Evolutionary conservation across 2,113 vertebrate genomes (phyloP).

Genomic region (Syrrhaptes paradoxus): DNA sequence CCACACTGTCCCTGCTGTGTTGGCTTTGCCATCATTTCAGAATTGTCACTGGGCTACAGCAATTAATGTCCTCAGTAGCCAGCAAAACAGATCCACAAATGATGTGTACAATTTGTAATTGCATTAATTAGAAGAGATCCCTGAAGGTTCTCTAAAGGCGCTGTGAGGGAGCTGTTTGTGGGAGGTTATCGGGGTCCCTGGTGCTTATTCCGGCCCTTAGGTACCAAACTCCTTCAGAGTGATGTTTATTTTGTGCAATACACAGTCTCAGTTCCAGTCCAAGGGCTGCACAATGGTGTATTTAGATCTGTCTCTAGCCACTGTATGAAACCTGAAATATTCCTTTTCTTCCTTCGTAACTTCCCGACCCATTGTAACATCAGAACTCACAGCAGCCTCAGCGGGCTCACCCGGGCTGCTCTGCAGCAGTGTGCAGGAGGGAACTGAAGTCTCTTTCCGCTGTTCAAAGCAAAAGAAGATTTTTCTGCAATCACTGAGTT

Average conservation of each 20-base stretch:
- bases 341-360: not conserved
- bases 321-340: not conserved
- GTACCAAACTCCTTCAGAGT: not conserved
- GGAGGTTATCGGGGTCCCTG: not conserved
- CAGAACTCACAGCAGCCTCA: not conserved
- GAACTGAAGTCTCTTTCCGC: not conserved
- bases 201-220: not conserved
- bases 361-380: not conserved
- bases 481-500: not conserved
- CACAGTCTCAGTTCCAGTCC: not conserved
- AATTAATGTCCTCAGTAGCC: not conserved
- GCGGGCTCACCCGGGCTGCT: accelerated
- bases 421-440: not conserved
- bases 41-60: not conserved
- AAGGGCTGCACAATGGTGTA: not conserved
- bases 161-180: not conserved
- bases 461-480: not conserved
- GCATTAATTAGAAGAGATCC: not conserved
- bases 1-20: not conserved
- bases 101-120: accelerated
- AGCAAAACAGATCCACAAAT: not conserved
- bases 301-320: not conserved
- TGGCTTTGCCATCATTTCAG: not conserved
- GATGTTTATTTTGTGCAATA: not conserved
- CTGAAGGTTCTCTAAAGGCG: not conserved